phyloP scores from a whole-genome alignment of 2,888 invertebrate genomes.

The Synanthedon vespiformis region DNA sequence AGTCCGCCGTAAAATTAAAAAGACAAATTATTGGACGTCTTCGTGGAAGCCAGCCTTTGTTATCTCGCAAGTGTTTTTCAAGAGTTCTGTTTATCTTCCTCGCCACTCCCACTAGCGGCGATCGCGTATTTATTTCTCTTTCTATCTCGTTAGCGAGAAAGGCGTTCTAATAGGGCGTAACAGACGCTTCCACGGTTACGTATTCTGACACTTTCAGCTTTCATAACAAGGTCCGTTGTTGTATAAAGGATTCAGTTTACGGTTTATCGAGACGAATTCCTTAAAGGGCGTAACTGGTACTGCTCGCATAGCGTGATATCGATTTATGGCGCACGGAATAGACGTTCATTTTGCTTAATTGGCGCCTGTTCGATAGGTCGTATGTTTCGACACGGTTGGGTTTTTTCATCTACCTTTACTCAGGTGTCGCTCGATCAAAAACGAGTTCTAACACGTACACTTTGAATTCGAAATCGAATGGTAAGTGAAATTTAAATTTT shows the following conservation, averaged over 20 bases:
- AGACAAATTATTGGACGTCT: conserved; percentile 70
- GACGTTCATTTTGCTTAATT: conserved; percentile 65
- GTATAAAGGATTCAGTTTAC: conserved; percentile 39
- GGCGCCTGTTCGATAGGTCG: conserved; percentile 50
- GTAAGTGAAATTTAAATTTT: conserved; percentile 26
- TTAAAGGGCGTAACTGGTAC: conserved; percentile 60
- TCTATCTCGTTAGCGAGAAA: conserved; percentile 59
- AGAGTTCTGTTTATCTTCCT: conserved; percentile 60
- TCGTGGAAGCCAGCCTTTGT: conserved; percentile 68
- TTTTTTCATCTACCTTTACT: conserved; percentile 35
- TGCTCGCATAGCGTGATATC: conserved; percentile 49
- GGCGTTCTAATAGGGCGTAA: conserved; percentile 65
- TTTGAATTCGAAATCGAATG: conserved; percentile 22
- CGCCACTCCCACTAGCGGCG: conserved; percentile 35
- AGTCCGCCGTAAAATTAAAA: conserved; percentile 69
- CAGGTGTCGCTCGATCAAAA: conserved; percentile 22
- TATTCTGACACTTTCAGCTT: conserved; percentile 64
- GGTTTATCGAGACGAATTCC: conserved; percentile 43
- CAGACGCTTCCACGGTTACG: conserved; percentile 61
- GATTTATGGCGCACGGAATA: conserved; percentile 60
- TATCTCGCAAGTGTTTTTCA: conserved; percentile 70
- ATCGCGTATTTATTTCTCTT: conserved; percentile 43
- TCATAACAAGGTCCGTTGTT: conserved; percentile 65
- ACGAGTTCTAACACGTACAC: conserved; percentile 35
- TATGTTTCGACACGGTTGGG: conserved; percentile 46